These are phyloP conservation scores for Hystrix cristata DNA, from an alignment of 2,113 vertebrate species.

Conservation along the genomic window DNA sequence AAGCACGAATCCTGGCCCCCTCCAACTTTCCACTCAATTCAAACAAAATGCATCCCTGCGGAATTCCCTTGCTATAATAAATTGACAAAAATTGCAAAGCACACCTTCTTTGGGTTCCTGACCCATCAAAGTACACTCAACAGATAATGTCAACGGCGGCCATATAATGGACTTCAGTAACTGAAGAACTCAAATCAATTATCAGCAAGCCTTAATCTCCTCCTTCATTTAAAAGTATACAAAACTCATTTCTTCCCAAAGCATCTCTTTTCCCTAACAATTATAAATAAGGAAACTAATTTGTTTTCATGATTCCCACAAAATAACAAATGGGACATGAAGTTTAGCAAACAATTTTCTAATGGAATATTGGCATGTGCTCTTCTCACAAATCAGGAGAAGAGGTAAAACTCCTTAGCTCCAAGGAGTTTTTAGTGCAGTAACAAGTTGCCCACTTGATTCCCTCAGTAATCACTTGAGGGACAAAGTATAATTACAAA, in stretches of 20 bases:
- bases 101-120: constrained; percentile 27
- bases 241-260: constrained; percentile 55
- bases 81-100: constrained; percentile 60
- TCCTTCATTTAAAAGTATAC: constrained; percentile 62
- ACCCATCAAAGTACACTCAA: constrained; percentile 54
- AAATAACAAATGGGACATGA: constrained; percentile 43
- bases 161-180: constrained; percentile 61
- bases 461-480: not conserved
- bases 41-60: constrained; percentile 50
- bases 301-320: constrained; percentile 31
- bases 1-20: constrained; percentile 19
- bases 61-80: constrained; percentile 12
- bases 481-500: not conserved
- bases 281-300: constrained; percentile 41
- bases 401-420: not conserved
- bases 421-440: not conserved
- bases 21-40: constrained; percentile 20
- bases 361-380: not conserved
- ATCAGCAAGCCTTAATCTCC: constrained; percentile 50
- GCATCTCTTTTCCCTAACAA: constrained; percentile 60
- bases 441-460: not conserved
- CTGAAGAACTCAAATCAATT: constrained; percentile 70
- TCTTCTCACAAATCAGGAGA: constrained; percentile 22
- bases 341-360: constrained; percentile 31
- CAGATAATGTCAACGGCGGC: constrained; percentile 54